phyloP scores from a whole-genome alignment of 1,140 invertebrate genomes.

The Hyphantria cunea region DNA sequence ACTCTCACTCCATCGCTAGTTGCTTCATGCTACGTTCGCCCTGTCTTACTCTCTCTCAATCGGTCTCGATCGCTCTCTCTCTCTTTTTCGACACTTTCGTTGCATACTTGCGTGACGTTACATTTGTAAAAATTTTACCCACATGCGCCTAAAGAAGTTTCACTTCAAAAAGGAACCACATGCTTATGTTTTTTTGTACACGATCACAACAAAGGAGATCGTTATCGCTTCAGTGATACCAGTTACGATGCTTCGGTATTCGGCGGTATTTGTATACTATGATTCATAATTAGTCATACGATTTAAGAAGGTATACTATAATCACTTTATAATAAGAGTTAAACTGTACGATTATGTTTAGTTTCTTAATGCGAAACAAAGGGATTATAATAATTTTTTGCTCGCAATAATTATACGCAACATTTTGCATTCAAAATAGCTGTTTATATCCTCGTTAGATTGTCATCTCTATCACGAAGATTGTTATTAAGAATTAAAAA shows the following conservation, averaged over 20 bases:
- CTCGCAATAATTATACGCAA: too few species aligned
- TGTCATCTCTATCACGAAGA: constrained; percentile 5
- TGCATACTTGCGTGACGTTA: too few species aligned
- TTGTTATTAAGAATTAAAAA: constrained; percentile 2
- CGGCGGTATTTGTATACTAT: neutral
- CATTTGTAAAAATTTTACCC: too few species aligned
- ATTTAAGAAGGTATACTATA: constrained; percentile 10
- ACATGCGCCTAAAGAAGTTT: too few species aligned
- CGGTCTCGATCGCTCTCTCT: too few species aligned
- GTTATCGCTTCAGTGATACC: constrained; percentile 18
- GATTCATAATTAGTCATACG: constrained; percentile 5
- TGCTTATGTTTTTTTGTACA: neutral
- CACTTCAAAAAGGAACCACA: neutral
- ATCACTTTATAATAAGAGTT: constrained; percentile 10
- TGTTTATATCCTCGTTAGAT: constrained; percentile 22
- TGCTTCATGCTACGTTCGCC: too few species aligned
- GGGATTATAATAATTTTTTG: neutral
- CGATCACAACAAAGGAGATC: constrained; percentile 21
- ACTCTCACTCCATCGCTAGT: too few species aligned
- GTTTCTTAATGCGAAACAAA: neutral
- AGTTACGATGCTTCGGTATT: constrained; percentile 3
- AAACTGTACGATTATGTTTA: neutral
- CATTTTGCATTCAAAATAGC: neutral
- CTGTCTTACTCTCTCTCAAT: too few species aligned
- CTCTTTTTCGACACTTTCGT: too few species aligned